Base-by-base conservation (phyloP, 2,888 invertebrate genomes). In the Andrena trimmerana region DNA sequence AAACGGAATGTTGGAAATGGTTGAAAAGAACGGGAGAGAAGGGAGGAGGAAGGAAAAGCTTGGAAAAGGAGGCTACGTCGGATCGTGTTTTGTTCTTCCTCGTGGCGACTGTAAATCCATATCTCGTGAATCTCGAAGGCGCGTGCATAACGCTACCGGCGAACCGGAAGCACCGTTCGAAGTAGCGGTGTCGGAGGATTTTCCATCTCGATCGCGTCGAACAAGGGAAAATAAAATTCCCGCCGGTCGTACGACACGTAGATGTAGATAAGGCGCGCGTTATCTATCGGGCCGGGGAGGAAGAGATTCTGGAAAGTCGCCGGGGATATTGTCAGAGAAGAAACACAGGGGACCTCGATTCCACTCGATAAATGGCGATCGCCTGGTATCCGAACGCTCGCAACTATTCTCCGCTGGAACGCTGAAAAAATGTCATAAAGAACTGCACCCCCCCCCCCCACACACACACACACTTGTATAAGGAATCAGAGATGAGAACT, bases 151-250 rank as follows among this genome's bases (percentile, higher is more conserved):
- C 75, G 54, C 50, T 36, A 60, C 20, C 78, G 57, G 71, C 65
- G 80, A 87, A 74, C 78, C 78, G 80, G 83, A 87, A 87, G 83
- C 67, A 72, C 63, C 59, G 81, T 31, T 48, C 57, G 33, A 73
- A 69, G 59, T 66, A 33, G 65, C 42, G 70, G 74, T 77, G 84
- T 82, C 72, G 74, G 62, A 60, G 70, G 78, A 86, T 82, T 86
- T 86, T 86, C 59, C 81, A 84, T 84, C 74, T 84, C 69, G 81
- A 86, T 86, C 84, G 79, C 73, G 77, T 81, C 77, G 84, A 81
- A 83, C 75, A 72, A 73, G 66, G 50, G 65, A 50, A 83, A 88
- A 86, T 87, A 84, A 86, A 86, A 86, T 88, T 81, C 73, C 71
- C 68, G 48, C 48, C 65, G 50, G 42, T 52, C 65, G 65, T 73